Base-by-base conservation (phyloP, 2,113 vertebrate genomes). In the Fregata magnificens region DNA sequence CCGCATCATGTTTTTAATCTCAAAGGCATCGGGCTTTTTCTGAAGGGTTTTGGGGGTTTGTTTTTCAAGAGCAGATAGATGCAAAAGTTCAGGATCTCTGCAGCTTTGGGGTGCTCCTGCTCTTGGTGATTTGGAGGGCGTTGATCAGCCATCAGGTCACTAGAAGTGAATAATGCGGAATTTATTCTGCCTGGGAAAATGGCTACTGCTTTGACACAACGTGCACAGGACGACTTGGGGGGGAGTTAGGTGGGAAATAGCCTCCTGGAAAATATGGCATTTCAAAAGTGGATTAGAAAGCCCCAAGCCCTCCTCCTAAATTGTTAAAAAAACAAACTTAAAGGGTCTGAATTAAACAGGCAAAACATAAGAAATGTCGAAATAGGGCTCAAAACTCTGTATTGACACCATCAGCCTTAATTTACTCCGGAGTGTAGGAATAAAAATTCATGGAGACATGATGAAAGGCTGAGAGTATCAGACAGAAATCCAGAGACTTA, bases 381-480 rank as follows among this genome's bases (percentile, higher is more conserved):
- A 92, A 81, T 61, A 9, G 10, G 71, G 58, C 92, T 94, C 83
- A 36, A 93, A 95, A 44, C 55, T 62, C 85, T 0, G 13, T 67
- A 86, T 94, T 94, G 97, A 96, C 90, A 95, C 84, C 80, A 82
- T 87, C 93, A 93, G 82, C 96, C 91, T 95, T 96, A 92, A 97
- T 95, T 96, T 93, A 94, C 96, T 96, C 86, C 77, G 77, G 82
- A 88, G 90, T 78, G 79, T 82, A 81, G 86, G 88, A 95, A 96
- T 97, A 95, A 95, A 97, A 96, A 96, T 97, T 94, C 91, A 95
- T 86, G 71, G 91, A 90, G 91, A 81, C 82, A 38, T 77, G 96
- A 94, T 95, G 94, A 96, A 97, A 96, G 86, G 91, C 96, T 96
- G 93, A 84, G 93, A 97, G 91, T 72, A 88, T 96, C 85, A 89